A percentile compares a stretch with the other conserved stretches of the same genome.
Evolutionary conservation across 2,113 vertebrate genomes (phyloP).

Genomic region (Macrotis lagotis): DNA sequence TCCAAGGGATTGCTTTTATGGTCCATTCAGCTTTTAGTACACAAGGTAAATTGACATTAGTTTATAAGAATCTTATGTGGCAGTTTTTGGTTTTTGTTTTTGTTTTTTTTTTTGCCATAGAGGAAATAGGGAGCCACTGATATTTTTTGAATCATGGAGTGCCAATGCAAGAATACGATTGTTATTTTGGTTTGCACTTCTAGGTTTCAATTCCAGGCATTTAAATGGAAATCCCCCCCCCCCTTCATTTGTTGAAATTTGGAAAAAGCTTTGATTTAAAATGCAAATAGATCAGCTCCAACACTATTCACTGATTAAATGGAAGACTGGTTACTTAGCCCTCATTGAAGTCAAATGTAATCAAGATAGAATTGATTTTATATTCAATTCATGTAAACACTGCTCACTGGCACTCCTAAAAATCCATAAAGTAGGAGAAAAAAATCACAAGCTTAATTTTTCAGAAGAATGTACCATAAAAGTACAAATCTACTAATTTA

Average conservation of each 20-base stretch:
- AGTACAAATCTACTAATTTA: constrained; percentile 36
- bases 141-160: neutral
- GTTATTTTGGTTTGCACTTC: constrained; percentile 32
- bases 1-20: neutral
- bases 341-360: constrained; percentile 82
- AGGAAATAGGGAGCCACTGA: neutral
- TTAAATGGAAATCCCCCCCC: constrained; percentile 42
- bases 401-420: constrained; percentile 76
- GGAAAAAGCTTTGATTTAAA: constrained; percentile 77
- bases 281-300: constrained; percentile 76
- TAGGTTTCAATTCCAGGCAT: constrained; percentile 53
- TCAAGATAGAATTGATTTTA: constrained; percentile 83
- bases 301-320: constrained; percentile 79
- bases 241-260: constrained; percentile 62
- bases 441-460: constrained; percentile 77
- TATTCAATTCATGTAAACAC: constrained; percentile 80
- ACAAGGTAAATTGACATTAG: neutral
- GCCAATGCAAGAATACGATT: neutral
- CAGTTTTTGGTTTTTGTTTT: no score
- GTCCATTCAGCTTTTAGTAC: neutral
- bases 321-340: constrained; percentile 79
- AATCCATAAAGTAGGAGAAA: constrained; percentile 77
- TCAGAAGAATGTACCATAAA: constrained; percentile 69
- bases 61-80: neutral
- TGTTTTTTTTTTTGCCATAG: neutral